A percentile compares a stretch with the other conserved stretches of the same genome.
Evolutionary conservation across 2,888 invertebrate genomes (phyloP).

Genomic region (Parapristionchus giblindavisi): DNA sequence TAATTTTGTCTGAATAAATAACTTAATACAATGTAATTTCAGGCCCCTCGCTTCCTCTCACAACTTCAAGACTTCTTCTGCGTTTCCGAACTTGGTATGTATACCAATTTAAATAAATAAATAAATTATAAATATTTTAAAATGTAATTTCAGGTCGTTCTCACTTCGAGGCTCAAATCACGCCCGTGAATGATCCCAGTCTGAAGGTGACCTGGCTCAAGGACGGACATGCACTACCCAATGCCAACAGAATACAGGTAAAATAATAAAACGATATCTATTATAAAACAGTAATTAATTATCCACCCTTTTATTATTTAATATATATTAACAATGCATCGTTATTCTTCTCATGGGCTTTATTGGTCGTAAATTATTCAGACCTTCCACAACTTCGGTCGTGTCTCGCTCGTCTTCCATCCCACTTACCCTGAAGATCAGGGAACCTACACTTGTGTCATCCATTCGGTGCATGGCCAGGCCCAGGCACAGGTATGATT

Average conservation of each 20-base stretch:
- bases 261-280: not conserved
- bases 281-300: not conserved
- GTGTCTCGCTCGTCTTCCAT: constrained; percentile 65
- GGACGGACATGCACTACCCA: constrained; percentile 72
- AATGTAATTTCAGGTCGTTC: constrained; percentile 23
- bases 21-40: not conserved
- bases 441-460: constrained; percentile 86
- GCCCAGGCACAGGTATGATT: constrained; percentile 44
- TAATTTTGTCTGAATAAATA: not conserved
- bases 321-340: not conserved
- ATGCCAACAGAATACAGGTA: constrained; percentile 70
- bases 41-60: constrained; percentile 40
- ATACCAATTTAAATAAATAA: not conserved
- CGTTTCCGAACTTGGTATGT: constrained; percentile 24
- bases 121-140: not conserved
- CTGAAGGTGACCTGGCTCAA: constrained; percentile 67
- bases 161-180: constrained; percentile 86
- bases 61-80: constrained; percentile 26
- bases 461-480: constrained; percentile 72
- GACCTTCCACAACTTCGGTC: constrained; percentile 68
- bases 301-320: not conserved
- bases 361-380: constrained; percentile 34
- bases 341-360: not conserved
- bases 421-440: constrained; percentile 78
- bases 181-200: constrained; percentile 58